Evolutionary conservation across 2,888 invertebrate genomes (phyloP).

Genomic region (Orthosia cruda): DNA sequence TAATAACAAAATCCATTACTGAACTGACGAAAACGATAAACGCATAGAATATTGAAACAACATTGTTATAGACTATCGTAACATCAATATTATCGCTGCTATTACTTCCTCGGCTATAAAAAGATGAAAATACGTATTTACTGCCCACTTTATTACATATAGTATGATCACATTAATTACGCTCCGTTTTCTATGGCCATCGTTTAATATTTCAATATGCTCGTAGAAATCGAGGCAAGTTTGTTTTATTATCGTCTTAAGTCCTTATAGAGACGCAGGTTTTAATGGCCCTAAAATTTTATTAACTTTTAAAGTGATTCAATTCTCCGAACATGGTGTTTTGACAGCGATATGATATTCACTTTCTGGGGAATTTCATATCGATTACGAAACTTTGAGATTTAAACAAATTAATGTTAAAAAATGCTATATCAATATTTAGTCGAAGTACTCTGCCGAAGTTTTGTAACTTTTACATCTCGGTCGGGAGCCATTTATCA

Average conservation of each 20-base stretch:
- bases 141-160: constrained; percentile 80
- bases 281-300: constrained; percentile 38
- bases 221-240: constrained; percentile 63
- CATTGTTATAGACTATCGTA: constrained; percentile 76
- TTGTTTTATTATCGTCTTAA: constrained; percentile 63
- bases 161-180: constrained; percentile 82
- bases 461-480: constrained; percentile 73
- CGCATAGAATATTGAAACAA: constrained; percentile 76
- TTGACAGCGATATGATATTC: constrained; percentile 31
- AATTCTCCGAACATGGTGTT: constrained; percentile 27
- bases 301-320: constrained; percentile 59
- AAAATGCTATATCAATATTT: constrained; percentile 72
- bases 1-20: constrained; percentile 56
- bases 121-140: constrained; percentile 82
- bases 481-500: constrained; percentile 70
- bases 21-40: constrained; percentile 74
- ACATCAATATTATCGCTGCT: constrained; percentile 75
- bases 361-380: constrained; percentile 22
- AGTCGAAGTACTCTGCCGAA: constrained; percentile 65
- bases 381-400: constrained; percentile 26
- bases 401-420: constrained; percentile 51
- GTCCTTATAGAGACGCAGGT: constrained; percentile 17
- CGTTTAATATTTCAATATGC: constrained; percentile 77
- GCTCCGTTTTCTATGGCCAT: constrained; percentile 74
- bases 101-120: constrained; percentile 79